Conservation (phyloP, 2,888 invertebrate species). For the Drosophila hamatofila region DNA sequence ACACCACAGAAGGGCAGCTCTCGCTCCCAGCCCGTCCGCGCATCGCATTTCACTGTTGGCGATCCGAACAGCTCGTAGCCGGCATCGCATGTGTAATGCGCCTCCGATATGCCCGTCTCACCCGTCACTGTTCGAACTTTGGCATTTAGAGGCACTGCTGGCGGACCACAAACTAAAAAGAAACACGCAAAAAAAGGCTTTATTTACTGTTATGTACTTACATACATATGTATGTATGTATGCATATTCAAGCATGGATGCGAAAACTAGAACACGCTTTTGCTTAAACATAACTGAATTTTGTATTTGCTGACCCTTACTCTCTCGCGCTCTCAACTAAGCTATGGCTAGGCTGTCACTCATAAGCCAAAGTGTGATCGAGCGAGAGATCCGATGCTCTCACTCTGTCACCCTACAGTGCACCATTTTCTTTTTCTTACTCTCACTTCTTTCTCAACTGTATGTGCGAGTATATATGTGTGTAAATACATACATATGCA, state of each 20-base stretch:
- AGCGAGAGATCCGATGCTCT: constrained; percentile 3
- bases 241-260: background rate
- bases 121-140: constrained; percentile 86
- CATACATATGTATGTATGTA: background rate
- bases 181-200: constrained; percentile 1
- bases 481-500: background rate
- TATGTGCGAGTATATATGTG: background rate
- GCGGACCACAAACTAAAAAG: constrained; percentile 89
- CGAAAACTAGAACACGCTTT: background rate
- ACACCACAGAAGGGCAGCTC: constrained; percentile 95
- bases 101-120: constrained; percentile 86
- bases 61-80: constrained; percentile 95
- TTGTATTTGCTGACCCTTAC: background rate
- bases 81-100: constrained; percentile 93
- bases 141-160: constrained; percentile 94
- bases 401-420: background rate
- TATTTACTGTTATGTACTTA: constrained; percentile 1
- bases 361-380: background rate
- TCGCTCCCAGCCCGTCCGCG: constrained; percentile 91
- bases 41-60: constrained; percentile 89
- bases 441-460: background rate
- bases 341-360: background rate
- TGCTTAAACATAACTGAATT: background rate
- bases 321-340: background rate
- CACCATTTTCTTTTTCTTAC: background rate